Evolutionary conservation across 2,888 invertebrate species (phyloP).

Genomic region (Rhamnusium bicolor): DNA sequence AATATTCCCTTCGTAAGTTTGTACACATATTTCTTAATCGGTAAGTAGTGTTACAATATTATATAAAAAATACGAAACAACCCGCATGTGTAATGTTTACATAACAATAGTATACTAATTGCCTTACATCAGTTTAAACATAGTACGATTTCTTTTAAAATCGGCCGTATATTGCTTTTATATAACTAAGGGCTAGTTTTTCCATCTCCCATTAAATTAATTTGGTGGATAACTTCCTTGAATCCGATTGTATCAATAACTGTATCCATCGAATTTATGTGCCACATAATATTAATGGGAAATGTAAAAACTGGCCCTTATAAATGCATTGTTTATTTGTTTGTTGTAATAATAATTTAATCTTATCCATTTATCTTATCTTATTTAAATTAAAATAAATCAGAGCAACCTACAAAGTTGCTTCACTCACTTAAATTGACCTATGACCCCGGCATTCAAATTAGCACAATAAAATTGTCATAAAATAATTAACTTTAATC

Average conservation of each 20-base stretch:
- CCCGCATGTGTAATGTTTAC: background rate
- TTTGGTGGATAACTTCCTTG: no score
- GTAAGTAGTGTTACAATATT: no score
- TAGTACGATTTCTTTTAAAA: background rate
- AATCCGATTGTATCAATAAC: no score
- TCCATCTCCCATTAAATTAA: no score
- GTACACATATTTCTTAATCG: no score
- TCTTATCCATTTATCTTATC: background rate
- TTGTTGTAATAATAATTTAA: no score
- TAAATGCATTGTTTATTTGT: no score
- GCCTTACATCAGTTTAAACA: background rate
- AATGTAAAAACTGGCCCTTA: no score
- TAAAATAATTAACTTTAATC: background rate
- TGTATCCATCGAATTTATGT: no score
- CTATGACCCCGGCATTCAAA: background rate
- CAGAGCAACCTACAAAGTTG: background rate
- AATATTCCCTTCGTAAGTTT: no score
- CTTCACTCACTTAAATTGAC: background rate
- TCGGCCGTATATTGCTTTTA: background rate
- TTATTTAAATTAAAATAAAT: background rate
- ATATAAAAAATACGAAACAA: background rate
- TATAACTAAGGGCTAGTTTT: no score
- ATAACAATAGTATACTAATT: background rate
- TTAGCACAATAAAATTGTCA: background rate
- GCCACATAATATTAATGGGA: no score